Conservation (phyloP, 1,140 invertebrate species). For the Dreissena rostriformis region DNA sequence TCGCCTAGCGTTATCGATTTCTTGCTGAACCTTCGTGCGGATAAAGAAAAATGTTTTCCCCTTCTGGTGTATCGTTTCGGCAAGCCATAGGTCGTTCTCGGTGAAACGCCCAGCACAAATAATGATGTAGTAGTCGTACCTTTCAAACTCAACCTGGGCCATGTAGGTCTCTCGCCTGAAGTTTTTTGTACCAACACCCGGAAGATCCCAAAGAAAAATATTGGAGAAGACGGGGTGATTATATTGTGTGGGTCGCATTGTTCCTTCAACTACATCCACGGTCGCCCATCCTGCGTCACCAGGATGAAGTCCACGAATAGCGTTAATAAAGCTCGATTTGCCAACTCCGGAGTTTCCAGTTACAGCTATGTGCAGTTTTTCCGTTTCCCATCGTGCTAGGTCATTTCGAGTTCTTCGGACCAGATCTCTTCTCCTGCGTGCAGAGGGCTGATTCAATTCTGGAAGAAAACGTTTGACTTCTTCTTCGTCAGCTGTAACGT, state of each 20-base stretch:
- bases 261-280: not conserved
- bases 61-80: not conserved
- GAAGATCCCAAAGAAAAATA: slow-evolving; percentile 7
- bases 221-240: not conserved
- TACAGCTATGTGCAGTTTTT: slow-evolving; percentile 1
- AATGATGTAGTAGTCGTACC: slow-evolving; percentile 15
- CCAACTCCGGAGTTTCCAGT: not conserved
- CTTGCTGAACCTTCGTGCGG: not conserved
- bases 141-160: not conserved
- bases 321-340: slow-evolving; percentile 22
- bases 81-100: not conserved
- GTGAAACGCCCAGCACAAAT: not conserved
- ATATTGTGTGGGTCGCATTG: not conserved
- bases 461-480: not conserved
- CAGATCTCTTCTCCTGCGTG: not conserved
- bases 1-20: not conserved
- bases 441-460: not conserved
- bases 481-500: slow-evolving; percentile 6
- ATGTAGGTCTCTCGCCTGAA: slow-evolving; percentile 3
- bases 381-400: not conserved
- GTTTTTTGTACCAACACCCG: not conserved
- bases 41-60: slow-evolving; percentile 14
- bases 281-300: not conserved
- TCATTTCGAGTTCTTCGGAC: not conserved
- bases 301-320: not conserved